phyloP scores from a whole-genome alignment of 2,797 vertebrate species.

The Cirrhinus mrigala region DNA sequence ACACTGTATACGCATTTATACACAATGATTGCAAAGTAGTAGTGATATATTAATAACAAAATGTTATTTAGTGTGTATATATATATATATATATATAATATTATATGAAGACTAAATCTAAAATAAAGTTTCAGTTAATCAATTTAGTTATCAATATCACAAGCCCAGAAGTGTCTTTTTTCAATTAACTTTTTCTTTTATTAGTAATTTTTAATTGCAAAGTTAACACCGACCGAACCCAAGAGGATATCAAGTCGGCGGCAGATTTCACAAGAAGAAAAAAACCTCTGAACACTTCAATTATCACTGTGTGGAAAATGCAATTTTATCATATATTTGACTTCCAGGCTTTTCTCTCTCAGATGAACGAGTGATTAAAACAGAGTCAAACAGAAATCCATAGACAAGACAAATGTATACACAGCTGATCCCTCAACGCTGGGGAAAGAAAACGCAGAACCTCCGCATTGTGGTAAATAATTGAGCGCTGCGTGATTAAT shows the following conservation, averaged over 20 bases:
- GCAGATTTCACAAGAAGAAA: not conserved
- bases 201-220: not conserved
- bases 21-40: too few relatives aligned
- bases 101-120: not conserved
- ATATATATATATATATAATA: not conserved
- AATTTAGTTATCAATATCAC: not conserved
- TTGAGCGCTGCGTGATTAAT: conserved; percentile 29
- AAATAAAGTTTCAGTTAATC: not conserved
- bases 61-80: too few relatives aligned
- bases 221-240: not conserved
- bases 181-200: not conserved
- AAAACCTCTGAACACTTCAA: not conserved
- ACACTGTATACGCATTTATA: too few relatives aligned
- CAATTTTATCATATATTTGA: conserved; percentile 17
- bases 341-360: conserved; percentile 25
- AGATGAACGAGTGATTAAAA: conserved; percentile 8
- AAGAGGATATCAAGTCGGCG: not conserved
- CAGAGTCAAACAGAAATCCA: not conserved
- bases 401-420: conserved; percentile 32
- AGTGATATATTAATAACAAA: too few relatives aligned
- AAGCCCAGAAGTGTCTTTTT: not conserved
- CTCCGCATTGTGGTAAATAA: conserved; percentile 30
- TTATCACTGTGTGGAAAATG: not conserved
- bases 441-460: not conserved
- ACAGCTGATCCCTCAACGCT: conserved; percentile 4